Evolutionary conservation across 1,140 invertebrate species (phyloP), one percentile per base, ranked within the genome.

Genomic region (Palaemon carinicauda): DNA sequence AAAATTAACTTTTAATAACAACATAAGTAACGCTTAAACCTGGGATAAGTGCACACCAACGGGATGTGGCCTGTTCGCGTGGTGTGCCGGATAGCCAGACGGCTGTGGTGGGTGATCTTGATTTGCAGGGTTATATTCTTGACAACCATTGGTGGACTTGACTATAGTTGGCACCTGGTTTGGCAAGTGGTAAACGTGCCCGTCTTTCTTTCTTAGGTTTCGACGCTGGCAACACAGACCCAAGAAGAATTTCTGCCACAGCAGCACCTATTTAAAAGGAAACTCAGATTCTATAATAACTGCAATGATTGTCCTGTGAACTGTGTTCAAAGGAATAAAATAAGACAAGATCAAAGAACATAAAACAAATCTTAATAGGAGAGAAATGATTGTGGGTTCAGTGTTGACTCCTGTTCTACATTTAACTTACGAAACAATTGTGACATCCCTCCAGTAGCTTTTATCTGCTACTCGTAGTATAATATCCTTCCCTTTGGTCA

Each of bases 211-310:
- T 9, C 82, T n/a, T 15, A 60, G 60, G 41, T n/a, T 19, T 24
- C 71, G 82, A 17, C 83, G 74, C 29, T 65, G 71, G 10, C 87
- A 73, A 80, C 82, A 84, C 50, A 88, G 31, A 12, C 56, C 65
- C 17, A 27, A 27, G 60, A 80, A 84, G 81, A 84, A 88, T 31
- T 79, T 80, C 12, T 84, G 87, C 87, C 87, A 88, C 78, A 87
- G 51, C 51, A 80, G 3, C 14, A 87, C 85, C 85, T 87, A 69
- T 10, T 17, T 19, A 17, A 31, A 17, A 21, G 33, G 27, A 10
- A n/a, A n/a, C n/a, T n/a, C n/a, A n/a, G n/a, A n/a, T n/a, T n/a
- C n/a, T n/a, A n/a, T n/a, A n/a, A n/a, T 29, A 17, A 3, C 29
- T 73, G 7, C 33, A 29, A 21, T 24, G 7, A n/a, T n/a, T n/a